Conservation (phyloP, 2,888 invertebrate species). For the Lamellibrachia columna region DNA sequence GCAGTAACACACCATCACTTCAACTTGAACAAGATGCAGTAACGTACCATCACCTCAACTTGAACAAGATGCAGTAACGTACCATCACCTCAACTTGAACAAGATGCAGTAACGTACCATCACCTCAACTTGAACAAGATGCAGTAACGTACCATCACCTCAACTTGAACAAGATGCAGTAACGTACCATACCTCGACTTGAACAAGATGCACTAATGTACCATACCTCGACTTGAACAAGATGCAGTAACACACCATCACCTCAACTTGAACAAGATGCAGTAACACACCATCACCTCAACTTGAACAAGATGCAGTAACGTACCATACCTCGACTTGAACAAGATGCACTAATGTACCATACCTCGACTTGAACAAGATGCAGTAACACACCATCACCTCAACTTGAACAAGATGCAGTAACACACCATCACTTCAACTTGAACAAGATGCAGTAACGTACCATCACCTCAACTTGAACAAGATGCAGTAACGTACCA, state of each 20-base stretch:
- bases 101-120: not conserved
- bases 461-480: not conserved
- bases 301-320: slow-evolving; percentile 13
- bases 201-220: not conserved
- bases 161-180: slow-evolving; percentile 8
- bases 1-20: not conserved
- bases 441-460: not conserved
- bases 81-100: not conserved
- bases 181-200: not conserved
- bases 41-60: not conserved
- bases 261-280: not conserved
- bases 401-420: not conserved
- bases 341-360: not conserved
- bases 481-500: not conserved
- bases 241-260: not conserved
- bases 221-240: not conserved
- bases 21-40: slow-evolving; percentile 8
- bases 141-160: not conserved
- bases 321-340: not conserved
- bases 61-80: not conserved
- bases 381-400: not conserved
- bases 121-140: not conserved
- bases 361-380: not conserved
- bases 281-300: not conserved
- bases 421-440: not conserved